Percentiles rank a stretch among this genome's conserved stretches.
Evolutionary conservation across 2,113 vertebrate genomes (phyloP).

Genomic region (Gambusia holbrooki): DNA sequence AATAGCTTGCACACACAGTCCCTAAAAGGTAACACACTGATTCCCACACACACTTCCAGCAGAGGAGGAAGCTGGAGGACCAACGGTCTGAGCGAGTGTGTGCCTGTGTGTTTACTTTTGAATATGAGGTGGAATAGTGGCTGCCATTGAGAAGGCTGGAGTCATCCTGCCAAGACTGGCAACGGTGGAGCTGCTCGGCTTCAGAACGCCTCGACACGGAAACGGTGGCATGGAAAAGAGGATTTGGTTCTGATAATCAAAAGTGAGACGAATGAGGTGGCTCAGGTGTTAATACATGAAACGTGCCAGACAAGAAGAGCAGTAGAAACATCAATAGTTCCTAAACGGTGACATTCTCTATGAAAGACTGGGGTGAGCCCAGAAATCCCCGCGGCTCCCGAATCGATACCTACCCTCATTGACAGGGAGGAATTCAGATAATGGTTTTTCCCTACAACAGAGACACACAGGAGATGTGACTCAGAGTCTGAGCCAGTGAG

Average conservation of each 20-base stretch:
- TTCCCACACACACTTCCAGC: slow-evolving; percentile 34
- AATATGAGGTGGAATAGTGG: slow-evolving; percentile 77
- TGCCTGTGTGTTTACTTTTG: slow-evolving; percentile 79
- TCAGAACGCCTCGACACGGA: slow-evolving; percentile 33
- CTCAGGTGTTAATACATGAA: slow-evolving; percentile 9
- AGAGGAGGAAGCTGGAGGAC: slow-evolving; percentile 63
- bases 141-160: slow-evolving; percentile 67
- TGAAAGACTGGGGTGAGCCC: slow-evolving; percentile 33
- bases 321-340: background rate
- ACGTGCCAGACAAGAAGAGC: background rate
- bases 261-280: slow-evolving; percentile 14
- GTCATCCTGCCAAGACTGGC: slow-evolving; percentile 47
- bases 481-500: slow-evolving; percentile 48
- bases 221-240: slow-evolving; percentile 14
- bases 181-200: slow-evolving; percentile 19
- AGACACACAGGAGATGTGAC: slow-evolving; percentile 55
- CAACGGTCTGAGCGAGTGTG: slow-evolving; percentile 57
- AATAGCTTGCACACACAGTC: slow-evolving; percentile 31
- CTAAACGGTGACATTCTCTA: slow-evolving; percentile 15
- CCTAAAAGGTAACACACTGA: slow-evolving; percentile 39
- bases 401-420: slow-evolving; percentile 52
- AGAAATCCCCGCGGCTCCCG: slow-evolving; percentile 27
- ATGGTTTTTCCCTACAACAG: slow-evolving; percentile 51
- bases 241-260: slow-evolving; percentile 1
- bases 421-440: slow-evolving; percentile 59